A percentile compares a stretch with the other conserved stretches of the same genome.
phyloP scores from a whole-genome alignment of 1,140 invertebrate genomes.

The Diabrotica undecimpunctata region DNA sequence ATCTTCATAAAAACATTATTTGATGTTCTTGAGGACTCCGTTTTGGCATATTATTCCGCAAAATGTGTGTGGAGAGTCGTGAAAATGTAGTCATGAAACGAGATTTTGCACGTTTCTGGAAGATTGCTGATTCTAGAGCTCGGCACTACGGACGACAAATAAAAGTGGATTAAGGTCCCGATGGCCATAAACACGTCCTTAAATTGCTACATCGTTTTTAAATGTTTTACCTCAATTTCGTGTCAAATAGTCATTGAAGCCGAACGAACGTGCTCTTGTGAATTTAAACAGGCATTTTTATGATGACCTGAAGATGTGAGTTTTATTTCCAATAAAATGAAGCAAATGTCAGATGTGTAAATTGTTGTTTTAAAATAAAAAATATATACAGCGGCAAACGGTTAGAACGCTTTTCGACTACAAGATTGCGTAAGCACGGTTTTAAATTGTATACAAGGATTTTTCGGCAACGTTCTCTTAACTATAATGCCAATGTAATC shows the following conservation, averaged over 20 bases:
- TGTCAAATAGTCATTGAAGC: background rate
- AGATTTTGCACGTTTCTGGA: slow-evolving; percentile 11
- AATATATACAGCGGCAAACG: too few species aligned
- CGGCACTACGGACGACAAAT: slow-evolving; percentile 11
- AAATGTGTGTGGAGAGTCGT: slow-evolving; percentile 1
- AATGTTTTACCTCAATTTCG: slow-evolving; percentile 4
- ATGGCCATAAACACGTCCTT: slow-evolving; percentile 11
- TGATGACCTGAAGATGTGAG: background rate
- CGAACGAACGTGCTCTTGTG: background rate
- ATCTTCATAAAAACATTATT: slow-evolving; percentile 12
- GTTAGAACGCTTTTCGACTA: too few species aligned
- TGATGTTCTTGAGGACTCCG: background rate
- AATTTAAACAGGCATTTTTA: slow-evolving; percentile 1
- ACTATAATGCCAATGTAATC: too few species aligned
- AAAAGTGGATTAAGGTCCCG: slow-evolving; percentile 12
- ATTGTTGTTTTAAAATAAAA: too few species aligned
- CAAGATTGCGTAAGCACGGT: too few species aligned
- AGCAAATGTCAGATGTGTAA: too few species aligned
- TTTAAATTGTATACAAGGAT: too few species aligned
- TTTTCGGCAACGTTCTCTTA: too few species aligned
- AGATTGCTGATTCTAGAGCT: slow-evolving; percentile 9
- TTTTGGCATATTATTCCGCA: slow-evolving; percentile 4
- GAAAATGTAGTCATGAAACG: slow-evolving; percentile 14
- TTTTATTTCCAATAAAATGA: too few species aligned
- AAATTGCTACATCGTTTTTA: slow-evolving; percentile 11